Evolutionary conservation across 2,888 invertebrate genomes (phyloP), one percentile per base, ranked within the genome.

Genomic region (Nesidiocoris tenuis): DNA sequence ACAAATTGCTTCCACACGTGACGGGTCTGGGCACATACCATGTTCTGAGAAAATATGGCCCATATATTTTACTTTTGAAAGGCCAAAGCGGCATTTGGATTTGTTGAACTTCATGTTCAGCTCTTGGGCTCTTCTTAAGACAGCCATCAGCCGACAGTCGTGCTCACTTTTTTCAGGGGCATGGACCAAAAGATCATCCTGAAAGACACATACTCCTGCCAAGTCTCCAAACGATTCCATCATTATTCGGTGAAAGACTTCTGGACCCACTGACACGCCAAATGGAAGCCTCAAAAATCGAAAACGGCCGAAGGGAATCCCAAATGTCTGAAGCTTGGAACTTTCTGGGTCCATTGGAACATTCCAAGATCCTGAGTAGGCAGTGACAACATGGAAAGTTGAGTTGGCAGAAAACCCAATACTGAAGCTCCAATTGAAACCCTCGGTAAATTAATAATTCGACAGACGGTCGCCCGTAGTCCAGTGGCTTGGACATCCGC

Each of bases 151-250:
- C 9, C 54, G 54, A 7, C 18, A 17, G 22, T 67, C 67, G 17
- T 67, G 67, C 12, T 17, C 17, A 19, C 54, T 55, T 67, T 54
- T 25, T 17, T 1, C 18, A 18, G 23, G 18, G 16, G 17, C 67
- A 67, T 67, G 39, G 18, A 67, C 21, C 22, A 54, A 55, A 17
- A 66, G 12, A 18, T 67, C 67, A 67, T 67, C 67, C 16, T 18
- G 55, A 17, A 54, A 54, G 12, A 67, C 18, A 19, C 55, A 39
- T 17, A 67, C 67, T 18, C 67, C 67, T 67, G 7, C 18, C 9
- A 67, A 55, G 25, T 67, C 67, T 9, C 67, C 67, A 63, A 63
- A 63, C 17, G 61, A 61, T 21, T 61, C 21, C 61, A 61, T 65
- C 65, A 65, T 65, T 12, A 65, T 65, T 65, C 65, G 24, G 19